Conservation (phyloP, 2,113 vertebrate genomes). For the Carlito syrichta region DNA sequence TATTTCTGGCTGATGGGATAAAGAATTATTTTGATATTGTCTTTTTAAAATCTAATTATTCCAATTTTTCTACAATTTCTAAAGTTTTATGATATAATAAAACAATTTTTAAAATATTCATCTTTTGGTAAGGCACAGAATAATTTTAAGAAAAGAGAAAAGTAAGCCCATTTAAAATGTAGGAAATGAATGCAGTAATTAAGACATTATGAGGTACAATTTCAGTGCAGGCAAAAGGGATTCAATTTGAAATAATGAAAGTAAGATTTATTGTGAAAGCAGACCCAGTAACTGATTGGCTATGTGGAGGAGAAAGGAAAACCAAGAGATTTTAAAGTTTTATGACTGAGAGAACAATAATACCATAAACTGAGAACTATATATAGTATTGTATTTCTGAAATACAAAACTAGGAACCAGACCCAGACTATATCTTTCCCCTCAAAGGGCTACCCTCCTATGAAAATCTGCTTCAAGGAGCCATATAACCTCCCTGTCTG, state of each 20-base stretch:
- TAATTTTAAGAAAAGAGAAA: constrained; percentile 21
- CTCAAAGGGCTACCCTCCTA: not conserved
- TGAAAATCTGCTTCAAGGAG: not conserved
- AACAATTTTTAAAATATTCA: not conserved
- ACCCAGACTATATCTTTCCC: not conserved
- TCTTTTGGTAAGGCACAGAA: not conserved
- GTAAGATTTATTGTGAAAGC: not conserved
- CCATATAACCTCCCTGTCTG: not conserved
- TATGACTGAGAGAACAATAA: not conserved
- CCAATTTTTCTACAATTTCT: not conserved
- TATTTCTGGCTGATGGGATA: not conserved
- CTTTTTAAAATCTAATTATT: not conserved
- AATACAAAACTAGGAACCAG: not conserved
- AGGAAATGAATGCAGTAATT: not conserved
- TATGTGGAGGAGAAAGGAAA: not conserved
- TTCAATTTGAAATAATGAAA: not conserved
- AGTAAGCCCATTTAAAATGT: not conserved
- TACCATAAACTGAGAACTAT: not conserved
- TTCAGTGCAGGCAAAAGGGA: not conserved
- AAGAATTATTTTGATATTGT: not conserved
- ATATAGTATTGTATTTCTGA: not conserved
- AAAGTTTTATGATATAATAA: not conserved
- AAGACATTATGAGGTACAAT: not conserved
- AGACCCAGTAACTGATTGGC: not conserved
- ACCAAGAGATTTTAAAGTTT: not conserved